A percentile compares a stretch with the other conserved stretches of the same genome.
phyloP scores from a whole-genome alignment of 2,797 vertebrate genomes.

The Miichthys miiuy region DNA sequence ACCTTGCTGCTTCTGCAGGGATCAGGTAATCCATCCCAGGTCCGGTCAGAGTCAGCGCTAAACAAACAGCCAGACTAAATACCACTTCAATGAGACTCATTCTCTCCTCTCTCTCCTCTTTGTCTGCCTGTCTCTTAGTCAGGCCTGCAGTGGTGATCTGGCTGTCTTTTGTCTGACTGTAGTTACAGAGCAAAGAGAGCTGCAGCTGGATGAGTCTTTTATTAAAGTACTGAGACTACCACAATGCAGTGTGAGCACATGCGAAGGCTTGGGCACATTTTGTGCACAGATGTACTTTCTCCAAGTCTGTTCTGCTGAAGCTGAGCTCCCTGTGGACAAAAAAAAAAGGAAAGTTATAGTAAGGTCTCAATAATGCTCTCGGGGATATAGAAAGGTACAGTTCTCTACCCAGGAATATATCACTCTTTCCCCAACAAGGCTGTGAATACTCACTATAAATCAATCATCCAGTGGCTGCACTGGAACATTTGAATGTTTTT shows the following conservation, averaged over 20 bases:
- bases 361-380: background rate
- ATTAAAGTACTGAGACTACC: conserved; percentile 9
- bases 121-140: conserved; percentile 27
- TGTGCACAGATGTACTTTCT: background rate
- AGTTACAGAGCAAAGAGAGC: conserved; percentile 11
- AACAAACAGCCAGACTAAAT: conserved; percentile 58
- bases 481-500: background rate
- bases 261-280: conserved; percentile 9
- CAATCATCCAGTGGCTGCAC: background rate
- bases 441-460: background rate
- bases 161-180: conserved; percentile 1
- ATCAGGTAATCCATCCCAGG: conserved; percentile 1
- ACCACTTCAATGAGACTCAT: conserved; percentile 32
- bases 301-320: background rate
- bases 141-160: background rate
- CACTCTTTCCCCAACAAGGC: background rate
- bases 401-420: background rate
- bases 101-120: conserved; percentile 6
- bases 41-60: conserved; percentile 10
- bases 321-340: background rate
- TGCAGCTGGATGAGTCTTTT: conserved; percentile 22
- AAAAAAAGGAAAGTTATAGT: background rate
- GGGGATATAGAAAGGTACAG: background rate
- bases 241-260: background rate
- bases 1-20: conserved; percentile 2